Evolutionary conservation across 2,797 vertebrate genomes (phyloP), one percentile per base, ranked within the genome.

Genomic region (Meda fulgida): DNA sequence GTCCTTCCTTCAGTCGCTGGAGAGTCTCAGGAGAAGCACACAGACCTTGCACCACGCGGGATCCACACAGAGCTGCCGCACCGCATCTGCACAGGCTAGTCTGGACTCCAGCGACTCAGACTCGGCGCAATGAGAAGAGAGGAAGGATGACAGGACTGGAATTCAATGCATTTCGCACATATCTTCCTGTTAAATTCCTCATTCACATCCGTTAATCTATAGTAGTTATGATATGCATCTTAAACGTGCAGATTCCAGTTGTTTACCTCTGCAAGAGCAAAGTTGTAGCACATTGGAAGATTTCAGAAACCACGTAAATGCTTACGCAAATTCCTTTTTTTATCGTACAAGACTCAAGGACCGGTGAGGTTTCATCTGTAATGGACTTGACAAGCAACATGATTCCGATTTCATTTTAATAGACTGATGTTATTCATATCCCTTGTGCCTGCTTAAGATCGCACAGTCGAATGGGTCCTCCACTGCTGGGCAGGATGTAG

Each of bases 81-180:
- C 94, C 88, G 93, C 94, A 7, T 91, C 95, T 36, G 95, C 96
- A 75, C 94, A 96, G 84, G 94, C 95, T 92, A 97, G 96, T 93
- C 92, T 97, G 92, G 98, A 99, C 95, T 99, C 98, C 90, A 98
- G 97, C 90, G 97, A 99, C 93, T 99, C 97, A 14, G 98, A 99
- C 92, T 98, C 97, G 34, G 94, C 97, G 10, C 96, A 97, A 87
- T 98, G 94, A 98, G 60, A n/a, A 53, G 23, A 69, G 3, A 40
- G 7, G 51, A 36, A 66, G 5, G 11, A 76, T 81, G 72, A 70
- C 78, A 80, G 84, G 76, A 85, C 55, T 86, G 85, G 71, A 86
- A 63, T 84, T 58, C 85, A 81, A 80, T 79, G 23, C 58, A 48
- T 38, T 79, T 70, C 77, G 81, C 85, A 87, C 87, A 70, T 78